phyloP scores from a whole-genome alignment of 2,113 vertebrate genomes.

The Myiozetetes cayanensis region DNA sequence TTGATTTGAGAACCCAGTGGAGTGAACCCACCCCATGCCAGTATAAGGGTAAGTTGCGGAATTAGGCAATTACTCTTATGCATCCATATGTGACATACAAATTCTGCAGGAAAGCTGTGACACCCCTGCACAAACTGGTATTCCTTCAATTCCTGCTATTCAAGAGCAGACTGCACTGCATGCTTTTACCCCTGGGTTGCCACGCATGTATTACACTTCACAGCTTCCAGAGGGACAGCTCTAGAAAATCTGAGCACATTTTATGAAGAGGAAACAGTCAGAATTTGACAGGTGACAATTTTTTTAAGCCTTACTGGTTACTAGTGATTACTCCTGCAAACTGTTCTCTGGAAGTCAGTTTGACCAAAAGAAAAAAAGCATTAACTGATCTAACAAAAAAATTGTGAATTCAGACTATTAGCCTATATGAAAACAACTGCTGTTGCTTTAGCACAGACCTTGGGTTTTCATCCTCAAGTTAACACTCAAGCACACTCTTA shows the following conservation, averaged over 20 bases:
- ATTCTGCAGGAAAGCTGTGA: not conserved
- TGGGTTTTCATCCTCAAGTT: not conserved
- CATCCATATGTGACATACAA: not conserved
- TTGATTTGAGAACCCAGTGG: constrained; percentile 36
- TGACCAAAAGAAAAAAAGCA: not conserved
- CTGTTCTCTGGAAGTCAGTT: not conserved
- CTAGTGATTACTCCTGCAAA: not conserved
- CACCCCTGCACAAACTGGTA: not conserved
- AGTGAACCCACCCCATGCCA: not conserved
- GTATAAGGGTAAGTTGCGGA: not conserved
- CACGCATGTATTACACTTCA: not conserved
- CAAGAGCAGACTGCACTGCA: not conserved
- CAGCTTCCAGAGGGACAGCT: not conserved
- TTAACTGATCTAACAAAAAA: not conserved
- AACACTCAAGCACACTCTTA: not conserved
- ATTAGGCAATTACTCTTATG: not conserved
- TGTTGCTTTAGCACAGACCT: not conserved
- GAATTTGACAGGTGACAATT: not conserved
- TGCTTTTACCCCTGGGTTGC: not conserved
- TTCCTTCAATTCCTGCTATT: not conserved
- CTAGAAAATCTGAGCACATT: not conserved
- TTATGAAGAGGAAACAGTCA: not conserved
- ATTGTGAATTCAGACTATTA: not conserved
- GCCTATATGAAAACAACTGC: not conserved
- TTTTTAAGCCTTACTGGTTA: not conserved